phyloP scores from a whole-genome alignment of 2,888 invertebrate species.

The Cryptocephalus moraei region DNA sequence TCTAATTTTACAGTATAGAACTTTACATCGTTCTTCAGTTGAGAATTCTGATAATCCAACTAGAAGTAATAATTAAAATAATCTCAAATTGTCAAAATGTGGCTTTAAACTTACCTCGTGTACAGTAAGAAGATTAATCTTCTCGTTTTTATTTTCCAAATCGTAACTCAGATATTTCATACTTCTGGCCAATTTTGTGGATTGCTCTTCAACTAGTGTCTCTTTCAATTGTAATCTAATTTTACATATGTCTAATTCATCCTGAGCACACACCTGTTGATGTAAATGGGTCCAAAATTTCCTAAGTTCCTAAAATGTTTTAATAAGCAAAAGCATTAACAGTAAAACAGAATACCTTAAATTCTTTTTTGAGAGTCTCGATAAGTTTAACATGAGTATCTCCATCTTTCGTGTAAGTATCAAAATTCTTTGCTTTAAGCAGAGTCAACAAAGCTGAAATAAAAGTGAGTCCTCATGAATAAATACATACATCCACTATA shows the following conservation, averaged over 20 bases:
- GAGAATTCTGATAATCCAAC: constrained; percentile 28
- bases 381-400: constrained; percentile 45
- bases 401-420: constrained; percentile 40
- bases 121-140: constrained; percentile 33
- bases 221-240: constrained; percentile 46
- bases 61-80: constrained; percentile 9
- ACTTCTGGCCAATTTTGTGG: constrained; percentile 9
- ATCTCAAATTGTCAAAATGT: too few species aligned
- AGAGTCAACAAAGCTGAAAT: constrained; percentile 36
- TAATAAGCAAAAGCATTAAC: not conserved
- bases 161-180: constrained; percentile 31
- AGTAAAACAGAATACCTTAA: constrained; percentile 35
- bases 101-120: constrained; percentile 28
- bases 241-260: constrained; percentile 65
- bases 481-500: not conserved
- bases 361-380: constrained; percentile 55
- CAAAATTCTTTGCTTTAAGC: constrained; percentile 34
- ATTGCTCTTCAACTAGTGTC: constrained; percentile 17
- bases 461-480: not conserved
- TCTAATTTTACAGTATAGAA: constrained; percentile 34
- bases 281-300: constrained; percentile 36
- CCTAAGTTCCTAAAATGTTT: constrained; percentile 26
- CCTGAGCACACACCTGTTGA: constrained; percentile 46
- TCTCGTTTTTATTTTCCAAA: constrained; percentile 30
- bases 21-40: constrained; percentile 30